Percentiles rank a stretch among this genome's conserved stretches.
These are phyloP conservation scores for Petrolisthes cinctipes DNA, from an alignment of 2,888 invertebrate species.

Conservation along the genomic window DNA sequence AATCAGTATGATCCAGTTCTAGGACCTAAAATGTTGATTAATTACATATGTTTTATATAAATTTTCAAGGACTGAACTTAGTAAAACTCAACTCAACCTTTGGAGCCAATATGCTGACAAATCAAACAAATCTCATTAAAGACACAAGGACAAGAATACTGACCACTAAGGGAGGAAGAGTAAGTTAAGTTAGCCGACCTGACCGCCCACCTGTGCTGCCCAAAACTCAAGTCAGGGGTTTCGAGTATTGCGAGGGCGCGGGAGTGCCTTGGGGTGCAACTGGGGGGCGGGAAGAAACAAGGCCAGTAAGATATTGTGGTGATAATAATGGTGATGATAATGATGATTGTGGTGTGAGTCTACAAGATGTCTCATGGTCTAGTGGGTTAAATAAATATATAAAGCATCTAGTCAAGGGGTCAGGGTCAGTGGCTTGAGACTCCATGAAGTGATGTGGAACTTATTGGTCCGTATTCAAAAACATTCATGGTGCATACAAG, in stretches of 20 bases:
- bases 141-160: not conserved
- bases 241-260: constrained; percentile 50
- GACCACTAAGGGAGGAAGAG: constrained; percentile 4
- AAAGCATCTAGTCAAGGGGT: too few relatives aligned
- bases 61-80: too few relatives aligned
- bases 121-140: too few relatives aligned
- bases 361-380: not conserved
- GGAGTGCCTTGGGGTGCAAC: constrained; percentile 52
- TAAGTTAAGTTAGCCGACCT: constrained; percentile 23
- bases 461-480: too few relatives aligned
- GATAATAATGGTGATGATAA: constrained; percentile 8
- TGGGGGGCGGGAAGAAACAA: constrained; percentile 50
- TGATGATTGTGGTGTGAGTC: not conserved
- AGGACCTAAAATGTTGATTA: too few relatives aligned
- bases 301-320: constrained; percentile 27
- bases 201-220: constrained; percentile 17
- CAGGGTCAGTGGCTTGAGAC: too few relatives aligned
- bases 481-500: too few relatives aligned
- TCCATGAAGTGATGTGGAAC: too few relatives aligned
- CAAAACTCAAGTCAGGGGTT: constrained; percentile 43
- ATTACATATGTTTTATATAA: too few relatives aligned
- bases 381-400: not conserved
- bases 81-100: too few relatives aligned
- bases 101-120: too few relatives aligned
- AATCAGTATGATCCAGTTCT: too few relatives aligned